Evolutionary conservation across 2,113 vertebrate species (phyloP).

Genomic region (Mormyrus lacerda): DNA sequence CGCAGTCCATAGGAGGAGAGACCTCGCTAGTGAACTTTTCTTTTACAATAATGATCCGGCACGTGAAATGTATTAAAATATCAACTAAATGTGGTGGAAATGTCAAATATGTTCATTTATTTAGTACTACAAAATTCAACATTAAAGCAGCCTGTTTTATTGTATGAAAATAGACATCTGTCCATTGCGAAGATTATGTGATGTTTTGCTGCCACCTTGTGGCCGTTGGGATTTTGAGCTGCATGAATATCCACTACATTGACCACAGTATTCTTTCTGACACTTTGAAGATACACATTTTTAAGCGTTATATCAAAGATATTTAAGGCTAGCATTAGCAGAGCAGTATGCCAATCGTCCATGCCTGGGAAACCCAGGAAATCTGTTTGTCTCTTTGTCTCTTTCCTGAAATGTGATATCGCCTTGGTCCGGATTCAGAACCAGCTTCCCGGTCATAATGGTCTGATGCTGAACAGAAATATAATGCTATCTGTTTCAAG

Average conservation of each 20-base stretch:
- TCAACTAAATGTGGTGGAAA: not conserved
- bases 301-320: not conserved
- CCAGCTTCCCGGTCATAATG: not conserved
- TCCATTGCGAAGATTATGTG: constrained; percentile 18
- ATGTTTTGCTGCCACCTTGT: constrained; percentile 51
- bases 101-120: not conserved
- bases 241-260: not conserved
- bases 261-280: not conserved
- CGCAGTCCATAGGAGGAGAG: constrained; percentile 18
- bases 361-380: not conserved
- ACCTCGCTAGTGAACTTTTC: not conserved
- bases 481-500: not conserved
- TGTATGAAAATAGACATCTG: not conserved
- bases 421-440: not conserved
- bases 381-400: not conserved
- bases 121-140: not conserved
- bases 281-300: not conserved
- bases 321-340: not conserved
- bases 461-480: not conserved
- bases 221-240: constrained; percentile 16
- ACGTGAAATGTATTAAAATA: not conserved
- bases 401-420: not conserved
- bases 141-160: not conserved
- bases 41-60: not conserved
- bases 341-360: not conserved